A percentile compares a stretch with the other conserved stretches of the same genome.
phyloP scores from a whole-genome alignment of 1,140 invertebrate genomes.

The Vanessa tameamea region DNA sequence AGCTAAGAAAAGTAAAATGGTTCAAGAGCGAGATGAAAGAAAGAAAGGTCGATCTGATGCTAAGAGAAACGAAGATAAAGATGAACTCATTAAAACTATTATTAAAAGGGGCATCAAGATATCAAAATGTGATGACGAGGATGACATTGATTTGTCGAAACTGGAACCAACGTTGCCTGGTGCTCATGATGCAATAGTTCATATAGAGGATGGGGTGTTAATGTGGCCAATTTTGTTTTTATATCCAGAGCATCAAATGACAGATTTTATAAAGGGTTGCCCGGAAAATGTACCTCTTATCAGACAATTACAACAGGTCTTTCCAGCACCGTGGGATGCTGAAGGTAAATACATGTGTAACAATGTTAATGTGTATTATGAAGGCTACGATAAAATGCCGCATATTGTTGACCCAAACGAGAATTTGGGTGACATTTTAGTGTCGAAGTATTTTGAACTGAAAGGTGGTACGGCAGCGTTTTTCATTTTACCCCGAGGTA shows the following conservation, averaged over 20 bases:
- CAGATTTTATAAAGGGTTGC: slow-evolving; percentile 84
- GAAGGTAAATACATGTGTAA: slow-evolving; percentile 85
- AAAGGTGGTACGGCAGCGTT: slow-evolving; percentile 73
- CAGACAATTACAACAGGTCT: slow-evolving; percentile 81
- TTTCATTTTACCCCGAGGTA: slow-evolving; percentile 61
- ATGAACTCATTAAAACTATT: slow-evolving; percentile 67
- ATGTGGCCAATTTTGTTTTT: slow-evolving; percentile 69
- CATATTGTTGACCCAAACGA: slow-evolving; percentile 83
- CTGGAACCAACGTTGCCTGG: slow-evolving; percentile 84
- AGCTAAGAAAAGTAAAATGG: slow-evolving; percentile 84
- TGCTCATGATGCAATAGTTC: slow-evolving; percentile 80
- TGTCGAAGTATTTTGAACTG: slow-evolving; percentile 82
- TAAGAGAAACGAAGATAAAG: slow-evolving; percentile 82
- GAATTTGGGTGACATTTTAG: slow-evolving; percentile 84
- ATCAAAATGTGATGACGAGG: slow-evolving; percentile 63
- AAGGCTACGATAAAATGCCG: slow-evolving; percentile 85
- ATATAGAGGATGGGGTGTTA: slow-evolving; percentile 89
- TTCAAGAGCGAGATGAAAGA: slow-evolving; percentile 81
- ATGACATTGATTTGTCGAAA: slow-evolving; percentile 78
- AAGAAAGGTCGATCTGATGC: slow-evolving; percentile 76
- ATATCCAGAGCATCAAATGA: slow-evolving; percentile 71
- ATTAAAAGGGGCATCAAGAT: slow-evolving; percentile 75
- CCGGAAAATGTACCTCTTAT: slow-evolving; percentile 79
- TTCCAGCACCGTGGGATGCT: slow-evolving; percentile 89
- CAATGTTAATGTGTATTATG: slow-evolving; percentile 89